A percentile compares a stretch with the other conserved stretches of the same genome.
Conservation (phyloP, 2,888 invertebrate species). For the Patella pellucida region DNA sequence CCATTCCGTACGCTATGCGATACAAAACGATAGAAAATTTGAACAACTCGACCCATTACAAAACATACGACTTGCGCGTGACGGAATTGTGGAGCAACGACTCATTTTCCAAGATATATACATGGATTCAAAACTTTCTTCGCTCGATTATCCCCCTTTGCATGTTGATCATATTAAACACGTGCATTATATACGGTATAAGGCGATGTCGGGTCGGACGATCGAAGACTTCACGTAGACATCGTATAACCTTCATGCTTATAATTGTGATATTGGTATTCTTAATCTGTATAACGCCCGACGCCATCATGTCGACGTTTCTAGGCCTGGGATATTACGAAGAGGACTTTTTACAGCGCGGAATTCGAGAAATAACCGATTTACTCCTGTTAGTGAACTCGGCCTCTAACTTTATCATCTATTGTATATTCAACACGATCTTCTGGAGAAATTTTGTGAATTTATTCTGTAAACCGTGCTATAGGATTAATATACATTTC, state of each 20-base stretch:
- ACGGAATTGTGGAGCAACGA: conserved; percentile 61
- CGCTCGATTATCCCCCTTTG: conserved; percentile 67
- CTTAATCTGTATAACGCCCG: conserved; percentile 68
- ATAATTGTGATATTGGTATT: conserved; percentile 67
- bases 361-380: conserved; percentile 68
- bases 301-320: conserved; percentile 68
- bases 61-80: conserved; percentile 50
- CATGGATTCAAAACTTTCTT: conserved; percentile 64
- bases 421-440: conserved; percentile 67
- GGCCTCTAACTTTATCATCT: conserved; percentile 66
- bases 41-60: conserved; percentile 41
- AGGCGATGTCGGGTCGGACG: conserved; percentile 52
- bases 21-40: conserved; percentile 52
- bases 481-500: conserved; percentile 21
- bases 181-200: conserved; percentile 63
- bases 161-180: conserved; percentile 62
- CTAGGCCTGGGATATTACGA: conserved; percentile 68
- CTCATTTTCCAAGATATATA: conserved; percentile 55
- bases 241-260: conserved; percentile 67
- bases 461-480: conserved; percentile 45
- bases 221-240: conserved; percentile 52
- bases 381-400: conserved; percentile 66
- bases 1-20: conserved; percentile 63
- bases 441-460: conserved; percentile 59
- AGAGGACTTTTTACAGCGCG: conserved; percentile 60